Evolutionary conservation across 2,888 invertebrate genomes (phyloP).

Genomic region (Plutella xylostella): DNA sequence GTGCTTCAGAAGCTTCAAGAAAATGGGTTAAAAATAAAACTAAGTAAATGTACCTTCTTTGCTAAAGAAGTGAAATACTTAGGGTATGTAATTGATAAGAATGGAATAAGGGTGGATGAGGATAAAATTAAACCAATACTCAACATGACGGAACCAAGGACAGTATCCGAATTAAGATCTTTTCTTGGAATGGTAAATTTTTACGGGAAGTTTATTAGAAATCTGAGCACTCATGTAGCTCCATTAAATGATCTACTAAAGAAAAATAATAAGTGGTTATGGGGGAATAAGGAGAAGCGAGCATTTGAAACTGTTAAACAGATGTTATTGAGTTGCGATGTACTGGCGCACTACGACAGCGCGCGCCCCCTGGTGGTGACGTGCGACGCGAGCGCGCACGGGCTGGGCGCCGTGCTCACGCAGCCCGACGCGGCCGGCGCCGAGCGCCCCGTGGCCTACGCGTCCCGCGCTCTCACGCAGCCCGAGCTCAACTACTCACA

Average conservation of each 20-base stretch:
- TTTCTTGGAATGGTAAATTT: neutral
- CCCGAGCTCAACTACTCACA: neutral
- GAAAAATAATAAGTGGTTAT: too few species aligned
- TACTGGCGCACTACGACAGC: too few species aligned
- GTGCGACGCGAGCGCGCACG: neutral
- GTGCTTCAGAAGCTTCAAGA: neutral
- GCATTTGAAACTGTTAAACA: too few species aligned
- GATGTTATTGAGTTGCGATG: too few species aligned
- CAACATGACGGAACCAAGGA: neutral
- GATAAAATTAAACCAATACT: constrained; percentile 6
- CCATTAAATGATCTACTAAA: too few species aligned
- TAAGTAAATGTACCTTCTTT: neutral
- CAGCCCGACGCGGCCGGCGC: neutral
- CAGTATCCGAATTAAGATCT: neutral
- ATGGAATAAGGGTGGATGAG: neutral
- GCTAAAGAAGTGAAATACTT: neutral
- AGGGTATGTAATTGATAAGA: neutral
- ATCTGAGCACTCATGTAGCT: too few species aligned
- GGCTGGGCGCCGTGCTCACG: neutral
- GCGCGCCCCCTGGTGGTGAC: neutral
- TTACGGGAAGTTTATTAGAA: neutral
- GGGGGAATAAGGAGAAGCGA: too few species aligned
- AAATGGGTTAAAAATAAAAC: neutral
- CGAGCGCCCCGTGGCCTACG: neutral
- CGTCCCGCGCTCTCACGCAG: neutral